Conservation (phyloP, 2,113 vertebrate species). For the Sinocyclocheilus maitianheensis region DNA sequence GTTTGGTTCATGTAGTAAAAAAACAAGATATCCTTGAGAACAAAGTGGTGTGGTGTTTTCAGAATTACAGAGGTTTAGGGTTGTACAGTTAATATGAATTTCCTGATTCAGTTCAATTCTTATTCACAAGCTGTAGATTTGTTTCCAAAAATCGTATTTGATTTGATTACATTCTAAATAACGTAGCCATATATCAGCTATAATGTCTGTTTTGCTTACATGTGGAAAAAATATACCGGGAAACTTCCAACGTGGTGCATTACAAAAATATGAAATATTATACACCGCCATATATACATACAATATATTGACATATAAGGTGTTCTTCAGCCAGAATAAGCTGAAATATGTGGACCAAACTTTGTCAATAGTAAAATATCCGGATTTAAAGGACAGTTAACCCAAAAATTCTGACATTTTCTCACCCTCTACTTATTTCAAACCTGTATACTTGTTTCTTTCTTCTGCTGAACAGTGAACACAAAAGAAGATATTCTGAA, state of each 20-base stretch:
- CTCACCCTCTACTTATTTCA: too few relatives aligned
- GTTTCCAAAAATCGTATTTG: not conserved
- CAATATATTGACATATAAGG: not conserved
- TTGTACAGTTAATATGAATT: not conserved
- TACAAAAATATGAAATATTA: not conserved
- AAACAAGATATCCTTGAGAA: not conserved
- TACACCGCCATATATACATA: not conserved
- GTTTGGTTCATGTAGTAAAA: not conserved
- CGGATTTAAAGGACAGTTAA: not conserved
- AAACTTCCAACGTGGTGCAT: not conserved
- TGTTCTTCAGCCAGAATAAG: not conserved
- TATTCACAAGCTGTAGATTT: not conserved
- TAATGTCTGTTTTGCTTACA: not conserved
- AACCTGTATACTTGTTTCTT: too few relatives aligned
- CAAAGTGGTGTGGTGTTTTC: not conserved
- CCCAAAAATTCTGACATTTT: too few relatives aligned
- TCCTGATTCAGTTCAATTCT: not conserved
- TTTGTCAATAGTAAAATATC: not conserved
- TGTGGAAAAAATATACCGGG: not conserved
- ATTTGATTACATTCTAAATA: not conserved
- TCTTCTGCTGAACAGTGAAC: too few relatives aligned
- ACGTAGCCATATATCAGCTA: not conserved
- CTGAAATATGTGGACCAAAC: not conserved
- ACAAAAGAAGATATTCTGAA: too few relatives aligned
- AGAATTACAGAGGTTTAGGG: not conserved